These are phyloP conservation scores for Eupithecia pulchellata DNA, from an alignment of 2,888 invertebrate genomes.

Conservation along the genomic window DNA sequence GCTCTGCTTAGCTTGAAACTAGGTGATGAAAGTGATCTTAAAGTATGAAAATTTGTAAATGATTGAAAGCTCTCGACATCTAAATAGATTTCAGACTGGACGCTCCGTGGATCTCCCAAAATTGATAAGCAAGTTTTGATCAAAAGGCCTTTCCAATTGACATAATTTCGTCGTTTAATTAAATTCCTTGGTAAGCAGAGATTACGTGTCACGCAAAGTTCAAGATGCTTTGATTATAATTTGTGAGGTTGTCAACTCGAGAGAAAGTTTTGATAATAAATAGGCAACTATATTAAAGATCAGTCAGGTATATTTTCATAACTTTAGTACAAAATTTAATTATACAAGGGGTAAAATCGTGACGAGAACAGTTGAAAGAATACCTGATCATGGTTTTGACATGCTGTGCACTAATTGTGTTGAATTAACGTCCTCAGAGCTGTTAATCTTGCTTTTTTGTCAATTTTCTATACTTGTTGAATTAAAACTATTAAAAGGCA, in stretches of 20 bases:
- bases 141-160: constrained; percentile 7
- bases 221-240: constrained; percentile 18
- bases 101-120: not conserved
- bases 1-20: no score
- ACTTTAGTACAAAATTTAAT: not conserved
- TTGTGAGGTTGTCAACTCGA: not conserved
- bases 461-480: no score
- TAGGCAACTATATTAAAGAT: no score
- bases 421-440: no score
- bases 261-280: not conserved
- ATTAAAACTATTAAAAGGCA: no score
- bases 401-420: no score
- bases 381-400: no score
- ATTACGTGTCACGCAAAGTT: constrained; percentile 25
- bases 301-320: not conserved
- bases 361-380: no score
- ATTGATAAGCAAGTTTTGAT: constrained; percentile 11
- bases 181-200: constrained; percentile 19
- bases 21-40: no score
- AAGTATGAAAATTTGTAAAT: not conserved
- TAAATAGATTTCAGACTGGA: no score
- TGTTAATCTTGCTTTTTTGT: no score
- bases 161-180: constrained; percentile 24
- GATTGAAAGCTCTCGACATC: not conserved
- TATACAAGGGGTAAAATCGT: no score